phyloP scores from a whole-genome alignment of 1,140 invertebrate species.

The Drosophila miranda region DNA sequence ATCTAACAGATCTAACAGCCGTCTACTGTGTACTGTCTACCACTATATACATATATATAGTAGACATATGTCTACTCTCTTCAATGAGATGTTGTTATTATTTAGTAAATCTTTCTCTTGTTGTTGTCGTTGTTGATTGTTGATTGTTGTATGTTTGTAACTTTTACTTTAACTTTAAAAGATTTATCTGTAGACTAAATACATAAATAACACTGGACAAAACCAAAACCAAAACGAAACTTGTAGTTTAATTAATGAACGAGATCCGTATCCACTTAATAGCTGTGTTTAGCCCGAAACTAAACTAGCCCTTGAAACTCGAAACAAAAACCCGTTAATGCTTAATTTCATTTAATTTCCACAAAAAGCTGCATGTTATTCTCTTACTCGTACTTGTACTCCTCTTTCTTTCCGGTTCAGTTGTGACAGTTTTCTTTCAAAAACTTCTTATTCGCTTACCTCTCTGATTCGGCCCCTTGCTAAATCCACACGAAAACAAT shows the following conservation, averaged over 20 bases:
- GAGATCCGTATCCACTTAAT: conserved; percentile 24
- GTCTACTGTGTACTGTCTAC: conserved; percentile 21
- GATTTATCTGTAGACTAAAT: conserved; percentile 47
- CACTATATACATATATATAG: conserved; percentile 17
- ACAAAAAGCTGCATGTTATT: conserved; percentile 51
- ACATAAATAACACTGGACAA: conserved; percentile 59
- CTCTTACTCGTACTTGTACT: neutral
- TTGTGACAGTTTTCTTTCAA: conserved; percentile 38
- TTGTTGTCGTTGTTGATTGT: conserved; percentile 56
- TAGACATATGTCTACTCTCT: conserved; percentile 9
- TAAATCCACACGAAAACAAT: conserved; percentile 12
- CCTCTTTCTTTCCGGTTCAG: conserved; percentile 10
- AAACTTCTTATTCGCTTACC: conserved; percentile 29
- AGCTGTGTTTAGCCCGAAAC: conserved; percentile 7
- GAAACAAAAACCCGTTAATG: conserved; percentile 30
- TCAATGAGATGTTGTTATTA: conserved; percentile 41
- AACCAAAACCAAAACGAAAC: conserved; percentile 62
- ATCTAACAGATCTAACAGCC: conserved; percentile 17
- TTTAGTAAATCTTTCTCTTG: conserved; percentile 45
- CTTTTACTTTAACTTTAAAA: conserved; percentile 59
- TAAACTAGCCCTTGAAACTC: neutral
- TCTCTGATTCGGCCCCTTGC: conserved; percentile 39
- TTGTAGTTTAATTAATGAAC: conserved; percentile 75
- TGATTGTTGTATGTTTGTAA: conserved; percentile 57
- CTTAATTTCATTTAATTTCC: conserved; percentile 45